These are phyloP conservation scores for Neodiprion pinetum DNA, from an alignment of 1,140 invertebrate genomes.

Conservation along the genomic window DNA sequence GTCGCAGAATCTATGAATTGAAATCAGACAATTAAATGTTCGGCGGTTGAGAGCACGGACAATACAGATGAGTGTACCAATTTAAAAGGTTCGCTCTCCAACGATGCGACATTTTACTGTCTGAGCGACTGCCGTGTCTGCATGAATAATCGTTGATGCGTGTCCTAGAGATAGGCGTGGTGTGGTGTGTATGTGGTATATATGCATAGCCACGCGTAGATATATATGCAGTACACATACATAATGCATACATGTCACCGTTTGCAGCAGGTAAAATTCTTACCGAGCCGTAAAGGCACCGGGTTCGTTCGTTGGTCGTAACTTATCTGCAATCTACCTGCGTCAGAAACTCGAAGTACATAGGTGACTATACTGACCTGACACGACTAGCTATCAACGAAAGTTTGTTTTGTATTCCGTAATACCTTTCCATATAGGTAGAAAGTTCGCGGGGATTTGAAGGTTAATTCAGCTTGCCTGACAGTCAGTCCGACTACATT, in stretches of 20 bases:
- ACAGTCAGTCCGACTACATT: too few relatives aligned
- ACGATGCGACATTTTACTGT: neutral
- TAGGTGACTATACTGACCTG: neutral
- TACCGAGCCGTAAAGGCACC: neutral
- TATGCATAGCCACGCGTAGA: too few relatives aligned
- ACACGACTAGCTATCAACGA: neutral
- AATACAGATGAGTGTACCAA: neutral
- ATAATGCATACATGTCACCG: neutral
- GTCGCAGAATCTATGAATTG: neutral
- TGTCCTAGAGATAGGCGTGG: neutral
- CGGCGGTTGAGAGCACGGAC: neutral
- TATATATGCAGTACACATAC: neutral
- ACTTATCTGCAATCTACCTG: neutral
- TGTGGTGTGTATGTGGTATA: too few relatives aligned
- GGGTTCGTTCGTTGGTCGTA: neutral
- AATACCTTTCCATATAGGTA: too few relatives aligned
- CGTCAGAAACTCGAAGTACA: neutral
- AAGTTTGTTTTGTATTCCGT: neutral
- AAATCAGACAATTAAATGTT: neutral
- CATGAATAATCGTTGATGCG: neutral
- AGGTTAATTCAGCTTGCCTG: too few relatives aligned
- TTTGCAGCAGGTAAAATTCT: neutral
- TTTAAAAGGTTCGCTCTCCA: neutral
- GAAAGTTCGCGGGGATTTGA: too few relatives aligned
- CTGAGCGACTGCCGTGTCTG: neutral